These are phyloP conservation scores for Beris chalybata DNA, from an alignment of 2,888 invertebrate species.

Conservation along the genomic window DNA sequence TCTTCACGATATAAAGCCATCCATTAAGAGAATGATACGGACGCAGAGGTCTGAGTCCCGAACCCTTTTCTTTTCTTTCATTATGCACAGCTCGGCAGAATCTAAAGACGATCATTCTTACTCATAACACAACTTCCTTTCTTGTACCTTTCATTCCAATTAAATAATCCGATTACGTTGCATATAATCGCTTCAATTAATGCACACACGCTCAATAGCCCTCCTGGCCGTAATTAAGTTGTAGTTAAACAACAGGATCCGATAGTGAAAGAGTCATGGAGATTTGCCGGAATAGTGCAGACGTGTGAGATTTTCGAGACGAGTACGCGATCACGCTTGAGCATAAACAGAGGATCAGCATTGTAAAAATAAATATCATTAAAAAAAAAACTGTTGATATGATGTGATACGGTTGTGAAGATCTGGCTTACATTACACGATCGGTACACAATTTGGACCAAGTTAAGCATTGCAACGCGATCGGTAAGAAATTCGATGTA, in stretches of 20 bases:
- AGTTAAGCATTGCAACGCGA: too few species aligned
- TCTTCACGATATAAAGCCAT: background rate
- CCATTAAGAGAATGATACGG: background rate
- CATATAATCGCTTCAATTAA: conserved; percentile 21
- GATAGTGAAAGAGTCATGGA: conserved; percentile 15
- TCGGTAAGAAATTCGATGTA: too few species aligned
- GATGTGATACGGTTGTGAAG: too few species aligned
- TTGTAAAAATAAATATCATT: too few species aligned
- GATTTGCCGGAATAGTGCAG: too few species aligned
- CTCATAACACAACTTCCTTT: conserved; percentile 16
- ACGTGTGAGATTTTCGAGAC: too few species aligned
- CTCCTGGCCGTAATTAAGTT: conserved; percentile 4
- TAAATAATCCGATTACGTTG: conserved; percentile 4
- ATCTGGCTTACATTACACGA: too few species aligned
- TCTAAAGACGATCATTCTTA: conserved; percentile 11
- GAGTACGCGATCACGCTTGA: too few species aligned
- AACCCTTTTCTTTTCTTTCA: background rate
- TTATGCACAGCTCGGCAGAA: background rate
- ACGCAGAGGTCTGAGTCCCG: too few species aligned
- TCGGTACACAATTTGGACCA: too few species aligned
- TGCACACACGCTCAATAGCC: conserved; percentile 11
- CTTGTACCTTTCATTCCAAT: conserved; percentile 1
- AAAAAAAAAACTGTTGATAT: too few species aligned
- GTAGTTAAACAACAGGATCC: conserved; percentile 22
- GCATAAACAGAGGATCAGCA: too few species aligned